A percentile compares a stretch with the other conserved stretches of the same genome.
Evolutionary conservation across 1,140 invertebrate genomes (phyloP).

Genomic region (Arion vulgaris): DNA sequence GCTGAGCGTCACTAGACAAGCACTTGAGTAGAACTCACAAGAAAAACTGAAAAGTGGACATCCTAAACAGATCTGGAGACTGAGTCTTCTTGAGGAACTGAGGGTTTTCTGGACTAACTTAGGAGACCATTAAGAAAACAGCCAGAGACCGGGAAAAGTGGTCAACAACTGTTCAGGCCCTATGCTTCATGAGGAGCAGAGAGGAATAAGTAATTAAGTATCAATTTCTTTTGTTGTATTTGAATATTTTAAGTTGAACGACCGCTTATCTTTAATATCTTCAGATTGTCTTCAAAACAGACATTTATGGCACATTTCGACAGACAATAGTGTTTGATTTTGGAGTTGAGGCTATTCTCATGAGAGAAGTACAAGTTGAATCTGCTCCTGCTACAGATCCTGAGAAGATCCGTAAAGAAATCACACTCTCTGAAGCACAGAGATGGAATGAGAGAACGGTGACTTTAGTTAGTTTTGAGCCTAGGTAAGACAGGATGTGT

Average conservation of each 20-base stretch:
- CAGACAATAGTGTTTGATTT: constrained; percentile 87
- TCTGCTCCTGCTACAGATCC: constrained; percentile 81
- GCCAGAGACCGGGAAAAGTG: too few relatives aligned
- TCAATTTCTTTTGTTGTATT: neutral
- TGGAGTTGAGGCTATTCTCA: constrained; percentile 80
- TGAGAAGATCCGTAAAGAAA: constrained; percentile 78
- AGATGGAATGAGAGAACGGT: constrained; percentile 78
- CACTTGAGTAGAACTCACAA: too few relatives aligned
- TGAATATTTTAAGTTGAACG: neutral
- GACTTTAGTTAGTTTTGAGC: constrained; percentile 78
- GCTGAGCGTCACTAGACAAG: too few relatives aligned
- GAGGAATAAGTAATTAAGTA: too few relatives aligned
- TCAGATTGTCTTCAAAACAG: constrained; percentile 80
- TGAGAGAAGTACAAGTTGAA: constrained; percentile 84
- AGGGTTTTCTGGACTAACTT: too few relatives aligned
- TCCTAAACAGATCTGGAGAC: too few relatives aligned
- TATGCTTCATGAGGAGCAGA: too few relatives aligned
- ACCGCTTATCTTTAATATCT: constrained; percentile 41
- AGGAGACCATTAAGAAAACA: too few relatives aligned
- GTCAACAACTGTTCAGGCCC: too few relatives aligned
- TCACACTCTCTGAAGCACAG: constrained; percentile 73
- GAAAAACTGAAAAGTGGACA: too few relatives aligned
- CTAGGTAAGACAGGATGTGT: constrained; percentile 56
- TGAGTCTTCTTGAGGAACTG: too few relatives aligned
- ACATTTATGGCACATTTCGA: constrained; percentile 85